Base-by-base conservation (phyloP, 2,797 vertebrate genomes). In the Anisognathus igniventris region DNA sequence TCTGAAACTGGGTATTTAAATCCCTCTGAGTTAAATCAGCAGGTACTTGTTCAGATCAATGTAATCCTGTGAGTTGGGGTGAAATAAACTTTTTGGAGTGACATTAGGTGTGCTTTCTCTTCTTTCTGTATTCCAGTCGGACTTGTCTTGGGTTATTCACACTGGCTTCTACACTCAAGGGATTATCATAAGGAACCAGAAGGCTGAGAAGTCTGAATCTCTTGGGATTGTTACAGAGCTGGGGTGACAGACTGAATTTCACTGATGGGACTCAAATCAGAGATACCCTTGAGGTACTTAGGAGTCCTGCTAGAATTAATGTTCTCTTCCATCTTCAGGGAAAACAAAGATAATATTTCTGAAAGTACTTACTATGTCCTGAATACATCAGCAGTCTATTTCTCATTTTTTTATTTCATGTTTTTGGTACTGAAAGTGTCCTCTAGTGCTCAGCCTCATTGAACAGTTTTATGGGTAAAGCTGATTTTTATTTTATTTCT, bases 261-360 rank as follows among this genome's bases (percentile, higher is more conserved):
- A 90, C 85, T 95, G 79, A 78, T 92, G 90, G 70, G 86, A 86
- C 79, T 95, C 80, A 95, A 70, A 92, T 90, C 79, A 91, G 87
- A 93, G 92, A 73, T 84, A 91, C 54, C 76, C 35, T 88, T 95
- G 88, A 93, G 90, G 66, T 93, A 75, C 70, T 88, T 92, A 6
- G 7, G 73, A 86, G 85, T 95, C 82, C 82, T 90, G 50, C 54
- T 86, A 33, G 72, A 83, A 56, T 92, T 84, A 78, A 86, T 80
- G 62, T 58, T 78, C 18, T 88, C 54, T 75, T 71, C 54, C 15
- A 35, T 44, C 62, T 90, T 86, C 56, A 84, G 76, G 66, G 73
- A 70, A 68, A 88, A 82, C 9, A 72, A 74, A 50, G 33, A 37
- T 21, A 3, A 1, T 50, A 54, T 91, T 92, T 73, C 76, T 88